Percentiles rank a stretch among this genome's conserved stretches.
Evolutionary conservation across 2,797 vertebrate species (phyloP).

Genomic region (Decapterus maruadsi): DNA sequence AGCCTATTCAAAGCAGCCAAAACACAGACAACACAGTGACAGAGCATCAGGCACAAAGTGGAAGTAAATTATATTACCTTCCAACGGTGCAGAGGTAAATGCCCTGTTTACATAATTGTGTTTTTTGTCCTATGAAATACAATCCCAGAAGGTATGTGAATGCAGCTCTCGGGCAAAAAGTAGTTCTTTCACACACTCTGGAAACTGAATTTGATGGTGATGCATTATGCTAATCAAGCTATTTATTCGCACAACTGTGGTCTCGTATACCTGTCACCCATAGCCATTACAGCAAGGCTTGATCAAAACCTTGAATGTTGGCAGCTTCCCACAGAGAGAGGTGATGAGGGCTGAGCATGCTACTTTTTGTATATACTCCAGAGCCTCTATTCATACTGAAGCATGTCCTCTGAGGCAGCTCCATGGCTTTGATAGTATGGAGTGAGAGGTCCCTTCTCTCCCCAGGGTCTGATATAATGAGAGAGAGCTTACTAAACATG

Average conservation of each 20-base stretch:
- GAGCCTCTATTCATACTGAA: slow-evolving; percentile 75
- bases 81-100: slow-evolving; percentile 67
- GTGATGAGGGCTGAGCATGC: slow-evolving; percentile 77
- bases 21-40: slow-evolving; percentile 48
- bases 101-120: slow-evolving; percentile 74
- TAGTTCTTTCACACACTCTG: slow-evolving; percentile 46
- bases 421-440: slow-evolving; percentile 80
- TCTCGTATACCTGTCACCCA: slow-evolving; percentile 80
- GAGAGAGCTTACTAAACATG: slow-evolving; percentile 82
- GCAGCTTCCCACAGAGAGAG: slow-evolving; percentile 76
- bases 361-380: slow-evolving; percentile 75
- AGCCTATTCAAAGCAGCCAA: slow-evolving; percentile 49
- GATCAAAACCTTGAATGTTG: slow-evolving; percentile 83
- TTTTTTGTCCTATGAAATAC: slow-evolving; percentile 70
- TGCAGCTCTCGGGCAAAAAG: slow-evolving; percentile 50
- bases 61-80: slow-evolving; percentile 61
- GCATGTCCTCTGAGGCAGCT: slow-evolving; percentile 79
- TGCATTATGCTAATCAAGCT: slow-evolving; percentile 82
- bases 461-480: slow-evolving; percentile 85
- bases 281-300: slow-evolving; percentile 71
- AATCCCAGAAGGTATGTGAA: slow-evolving; percentile 55
- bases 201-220: slow-evolving; percentile 75
- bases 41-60: slow-evolving; percentile 19
- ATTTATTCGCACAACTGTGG: slow-evolving; percentile 75
- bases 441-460: slow-evolving; percentile 77